phyloP scores from a whole-genome alignment of 2,113 vertebrate genomes.

The Oncorhynchus clarkii region DNA sequence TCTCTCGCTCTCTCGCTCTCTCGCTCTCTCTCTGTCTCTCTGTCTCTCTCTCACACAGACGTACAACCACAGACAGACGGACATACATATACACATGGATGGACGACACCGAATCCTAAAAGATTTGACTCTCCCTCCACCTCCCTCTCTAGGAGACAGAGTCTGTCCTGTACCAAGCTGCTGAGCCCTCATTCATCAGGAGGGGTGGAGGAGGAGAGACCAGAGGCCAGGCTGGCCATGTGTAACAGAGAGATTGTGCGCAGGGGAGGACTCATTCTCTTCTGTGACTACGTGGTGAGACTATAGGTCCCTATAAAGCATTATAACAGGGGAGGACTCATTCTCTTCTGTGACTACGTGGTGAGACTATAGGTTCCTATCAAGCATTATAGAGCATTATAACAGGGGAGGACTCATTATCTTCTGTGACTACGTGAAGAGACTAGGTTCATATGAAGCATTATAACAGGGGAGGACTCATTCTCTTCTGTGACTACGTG shows the following conservation, averaged over 20 bases:
- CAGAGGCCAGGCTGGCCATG: constrained; percentile 77
- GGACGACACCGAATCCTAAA: not conserved
- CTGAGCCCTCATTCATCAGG: constrained; percentile 82
- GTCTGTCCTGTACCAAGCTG: constrained; percentile 88
- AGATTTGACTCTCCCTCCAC: not conserved
- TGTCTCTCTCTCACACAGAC: not conserved
- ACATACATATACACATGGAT: not conserved
- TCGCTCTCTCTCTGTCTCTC: not conserved
- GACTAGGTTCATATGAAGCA: constrained; percentile 61
- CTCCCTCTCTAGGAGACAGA: constrained; percentile 80
- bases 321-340: constrained; percentile 81
- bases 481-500: no score
- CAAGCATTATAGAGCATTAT: no score
- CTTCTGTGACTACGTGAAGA: constrained; percentile 97
- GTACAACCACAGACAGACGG: not conserved
- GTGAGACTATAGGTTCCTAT: constrained; percentile 61
- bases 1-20: not conserved
- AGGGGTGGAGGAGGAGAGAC: constrained; percentile 73
- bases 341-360: constrained; percentile 97
- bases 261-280: constrained; percentile 91
- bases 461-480: no score
- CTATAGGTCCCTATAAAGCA: constrained; percentile 51
- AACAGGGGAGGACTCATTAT: constrained; percentile 74
- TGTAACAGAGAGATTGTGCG: constrained; percentile 92
- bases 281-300: constrained; percentile 97